Evolutionary conservation across 2,113 vertebrate genomes (phyloP).

Genomic region (Donacobius atricapilla): DNA sequence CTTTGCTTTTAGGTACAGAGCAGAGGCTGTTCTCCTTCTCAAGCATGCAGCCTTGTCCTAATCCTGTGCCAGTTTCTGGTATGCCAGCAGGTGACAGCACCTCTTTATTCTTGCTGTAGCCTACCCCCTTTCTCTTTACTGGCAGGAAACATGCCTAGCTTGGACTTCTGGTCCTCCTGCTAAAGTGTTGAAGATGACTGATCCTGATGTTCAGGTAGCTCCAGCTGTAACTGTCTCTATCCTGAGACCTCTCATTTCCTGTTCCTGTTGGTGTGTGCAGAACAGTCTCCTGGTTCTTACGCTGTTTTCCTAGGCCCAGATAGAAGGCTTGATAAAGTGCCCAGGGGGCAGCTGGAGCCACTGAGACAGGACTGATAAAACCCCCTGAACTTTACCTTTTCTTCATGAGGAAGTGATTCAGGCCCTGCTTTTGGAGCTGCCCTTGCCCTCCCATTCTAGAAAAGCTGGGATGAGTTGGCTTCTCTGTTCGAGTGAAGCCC

Average conservation of each 20-base stretch:
- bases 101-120: neutral
- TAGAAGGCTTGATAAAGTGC: neutral
- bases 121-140: neutral
- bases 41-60: neutral
- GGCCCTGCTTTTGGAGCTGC: neutral
- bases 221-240: neutral
- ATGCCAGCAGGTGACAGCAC: accelerated
- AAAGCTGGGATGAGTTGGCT: neutral
- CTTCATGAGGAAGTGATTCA: neutral
- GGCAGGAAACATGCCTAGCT: neutral
- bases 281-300: accelerated
- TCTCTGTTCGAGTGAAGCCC: neutral
- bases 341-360: neutral
- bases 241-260: neutral
- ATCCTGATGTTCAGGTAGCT: neutral
- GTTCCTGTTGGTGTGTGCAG: neutral
- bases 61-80: neutral
- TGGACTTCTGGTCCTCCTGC: neutral
- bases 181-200: neutral
- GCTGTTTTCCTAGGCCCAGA: neutral
- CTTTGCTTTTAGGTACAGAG: neutral
- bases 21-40: neutral
- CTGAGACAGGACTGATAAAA: neutral
- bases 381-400: neutral
- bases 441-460: neutral